Conservation (phyloP, 2,113 vertebrate species). For the Hippolais icterina region DNA sequence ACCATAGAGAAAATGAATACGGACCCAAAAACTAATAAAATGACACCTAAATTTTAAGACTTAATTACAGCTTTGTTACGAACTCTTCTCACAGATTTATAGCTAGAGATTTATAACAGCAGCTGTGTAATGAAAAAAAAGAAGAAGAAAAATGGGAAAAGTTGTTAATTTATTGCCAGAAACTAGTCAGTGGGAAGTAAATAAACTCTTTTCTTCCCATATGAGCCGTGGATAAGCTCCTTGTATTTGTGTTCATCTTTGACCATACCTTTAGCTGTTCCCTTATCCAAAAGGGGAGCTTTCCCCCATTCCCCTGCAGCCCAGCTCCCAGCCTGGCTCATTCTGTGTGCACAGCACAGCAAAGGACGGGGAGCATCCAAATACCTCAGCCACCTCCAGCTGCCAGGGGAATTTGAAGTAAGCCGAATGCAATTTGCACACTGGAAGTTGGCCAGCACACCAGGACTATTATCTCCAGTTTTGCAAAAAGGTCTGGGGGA, state of each 20-base stretch:
- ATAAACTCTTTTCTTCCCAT: background rate
- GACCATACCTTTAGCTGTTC: background rate
- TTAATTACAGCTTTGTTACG: constrained; percentile 14
- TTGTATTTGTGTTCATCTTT: background rate
- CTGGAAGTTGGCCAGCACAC: constrained; percentile 53
- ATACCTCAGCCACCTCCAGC: constrained; percentile 5
- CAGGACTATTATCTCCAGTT: constrained; percentile 55
- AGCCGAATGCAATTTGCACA: constrained; percentile 36
- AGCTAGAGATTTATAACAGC: constrained; percentile 34
- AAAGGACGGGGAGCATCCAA: background rate
- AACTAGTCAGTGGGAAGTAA: background rate
- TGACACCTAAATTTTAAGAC: background rate
- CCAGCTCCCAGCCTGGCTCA: background rate
- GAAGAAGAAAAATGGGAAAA: constrained; percentile 2
- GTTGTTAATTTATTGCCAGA: background rate
- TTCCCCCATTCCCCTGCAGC: background rate
- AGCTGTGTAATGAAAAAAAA: constrained; percentile 22
- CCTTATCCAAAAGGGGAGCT: background rate
- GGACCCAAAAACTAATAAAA: background rate
- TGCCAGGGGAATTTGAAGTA: constrained; percentile 29
- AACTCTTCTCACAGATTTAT: constrained; percentile 10
- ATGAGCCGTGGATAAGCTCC: background rate
- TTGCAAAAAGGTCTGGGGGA: constrained; percentile 42
- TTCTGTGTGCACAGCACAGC: background rate
- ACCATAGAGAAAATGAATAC: background rate